Evolutionary conservation across 2,113 vertebrate genomes (phyloP), one percentile per base, ranked within the genome.

Genomic region (Ageneiosus marmoratus): DNA sequence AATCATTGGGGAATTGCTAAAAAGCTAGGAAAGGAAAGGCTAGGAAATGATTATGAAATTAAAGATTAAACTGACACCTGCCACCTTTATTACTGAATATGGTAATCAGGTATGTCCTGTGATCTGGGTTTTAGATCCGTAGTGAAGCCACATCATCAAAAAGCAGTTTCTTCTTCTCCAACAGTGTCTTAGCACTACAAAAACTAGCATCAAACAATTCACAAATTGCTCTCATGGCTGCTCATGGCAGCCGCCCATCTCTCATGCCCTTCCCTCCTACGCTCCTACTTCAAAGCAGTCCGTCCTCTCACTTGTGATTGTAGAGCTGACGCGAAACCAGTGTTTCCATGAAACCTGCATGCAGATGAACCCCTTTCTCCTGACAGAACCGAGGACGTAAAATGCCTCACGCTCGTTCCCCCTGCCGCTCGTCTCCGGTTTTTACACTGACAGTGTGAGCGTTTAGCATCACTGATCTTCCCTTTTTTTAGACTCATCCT

Each of bases 261-360:
- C 81, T 76, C 56, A 12, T 50, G 80, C 80, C 56, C 85, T 80
- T 83, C n/a, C 81, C 3, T 72, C 55, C 72, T 32, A 81, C n/a
- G 56, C 56, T 50, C 18, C 37, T 55, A 44, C 27, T 67, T 83
- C 67, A 50, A 18, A 80, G 24, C 24, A 29, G 41, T 74, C 58
- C 82, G 22, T 73, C 46, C 65, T 80, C 24, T 63, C 20, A 27
- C 58, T 63, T 60, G 0, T 34, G 72, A 80, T 78, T 63, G 44
- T 51, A 58, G 65, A 65, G n/a, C 51, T 75, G 82, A 81, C 79
- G 29, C 44, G 37, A 73, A 77, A 63, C 37, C 50, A 67, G 84
- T 69, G 70, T 80, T 82, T 83, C 44, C 62, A 50, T 74, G 41
- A 84, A 86, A 84, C 81, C 72, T 79, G 53, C 76, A 72, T 79